A percentile compares a stretch with the other conserved stretches of the same genome.
Conservation (phyloP, 1,140 invertebrate genomes). For the Berghia stephanieae region DNA sequence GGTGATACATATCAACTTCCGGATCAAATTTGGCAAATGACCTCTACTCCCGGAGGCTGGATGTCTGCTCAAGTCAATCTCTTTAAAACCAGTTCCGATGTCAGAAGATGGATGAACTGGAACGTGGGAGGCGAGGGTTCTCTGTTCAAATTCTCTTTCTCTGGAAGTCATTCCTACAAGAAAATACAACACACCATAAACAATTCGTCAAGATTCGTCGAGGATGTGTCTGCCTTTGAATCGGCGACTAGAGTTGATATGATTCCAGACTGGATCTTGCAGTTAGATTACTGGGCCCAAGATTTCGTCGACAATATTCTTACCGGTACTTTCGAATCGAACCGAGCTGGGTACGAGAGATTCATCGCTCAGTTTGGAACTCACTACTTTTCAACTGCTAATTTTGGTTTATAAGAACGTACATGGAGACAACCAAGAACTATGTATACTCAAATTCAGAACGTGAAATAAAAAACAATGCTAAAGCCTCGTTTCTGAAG, state of each 20-base stretch:
- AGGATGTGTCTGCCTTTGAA: constrained; percentile 18
- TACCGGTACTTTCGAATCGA: background rate
- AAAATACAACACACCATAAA: constrained; percentile 28
- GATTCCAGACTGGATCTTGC: background rate
- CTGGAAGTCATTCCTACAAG: constrained; percentile 29
- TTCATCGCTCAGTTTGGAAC: constrained; percentile 37
- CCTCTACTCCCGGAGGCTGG: constrained; percentile 31
- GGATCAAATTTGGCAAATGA: constrained; percentile 29
- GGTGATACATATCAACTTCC: constrained; percentile 23
- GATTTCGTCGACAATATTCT: background rate
- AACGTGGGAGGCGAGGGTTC: background rate
- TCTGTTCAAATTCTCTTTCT: constrained; percentile 33
- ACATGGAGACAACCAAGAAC: constrained; percentile 17
- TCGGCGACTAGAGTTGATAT: constrained; percentile 15
- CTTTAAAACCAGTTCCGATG: constrained; percentile 26
- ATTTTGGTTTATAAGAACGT: constrained; percentile 30
- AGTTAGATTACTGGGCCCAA: background rate
- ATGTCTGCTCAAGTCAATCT: constrained; percentile 11
- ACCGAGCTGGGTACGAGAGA: constrained; percentile 21
- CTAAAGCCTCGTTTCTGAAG: constrained; percentile 36
- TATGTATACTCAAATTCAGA: constrained; percentile 25
- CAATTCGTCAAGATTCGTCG: constrained; percentile 19
- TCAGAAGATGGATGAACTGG: background rate
- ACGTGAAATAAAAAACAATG: constrained; percentile 23
- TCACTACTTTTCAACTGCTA: constrained; percentile 31